Base-by-base conservation (phyloP, 1,140 invertebrate species). In the Saccostrea glomerata region DNA sequence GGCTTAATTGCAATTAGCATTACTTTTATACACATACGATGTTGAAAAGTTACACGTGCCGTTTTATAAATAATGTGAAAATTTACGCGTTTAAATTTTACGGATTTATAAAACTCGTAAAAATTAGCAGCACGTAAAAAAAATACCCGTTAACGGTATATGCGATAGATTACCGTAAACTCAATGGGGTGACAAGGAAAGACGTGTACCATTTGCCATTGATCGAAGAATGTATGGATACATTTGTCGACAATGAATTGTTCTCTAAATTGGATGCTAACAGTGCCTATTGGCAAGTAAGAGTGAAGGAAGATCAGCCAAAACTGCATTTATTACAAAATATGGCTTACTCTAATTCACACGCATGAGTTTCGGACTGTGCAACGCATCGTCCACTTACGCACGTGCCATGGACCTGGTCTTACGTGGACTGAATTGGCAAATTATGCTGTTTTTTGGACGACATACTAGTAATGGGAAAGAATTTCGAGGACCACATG, bases 281-380 rank as follows among this genome's bases (percentile, higher is more conserved):
- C 47, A 40, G 25, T 30, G 93, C 89, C 2, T 93, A 90, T 77
- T 93, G 93, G 93, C 95, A 95, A 86, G 89, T 96, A 0, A 82
- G 23, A 58, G 86, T 96, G 6, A 83, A 93, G 15, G 30, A 89
- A 17, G 93, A 93, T 66, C 91, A 88, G 13, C 73, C 93, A 93
- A 94, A 77, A 95, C 95, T 3, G 90, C 90, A 17, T 86, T 86
- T 20, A 66, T 86, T 20, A 86, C 85, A 23, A 86, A 86, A 54
- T 86, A 86, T 73, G 40, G 85, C 1, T 55, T 86, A 40, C 73
- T 70, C 63, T 15, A 73, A 54, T 86, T 77, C 47, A 73, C 55
- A 5, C 66, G 60, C 6, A 73, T 86, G 85, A 54, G 58, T 30
- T 86, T 86, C 20, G 83, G 87, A 5, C 47, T 89, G 20, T 73